phyloP scores from a whole-genome alignment of 2,888 invertebrate species.

The Scaptomyza caliginosa region DNA sequence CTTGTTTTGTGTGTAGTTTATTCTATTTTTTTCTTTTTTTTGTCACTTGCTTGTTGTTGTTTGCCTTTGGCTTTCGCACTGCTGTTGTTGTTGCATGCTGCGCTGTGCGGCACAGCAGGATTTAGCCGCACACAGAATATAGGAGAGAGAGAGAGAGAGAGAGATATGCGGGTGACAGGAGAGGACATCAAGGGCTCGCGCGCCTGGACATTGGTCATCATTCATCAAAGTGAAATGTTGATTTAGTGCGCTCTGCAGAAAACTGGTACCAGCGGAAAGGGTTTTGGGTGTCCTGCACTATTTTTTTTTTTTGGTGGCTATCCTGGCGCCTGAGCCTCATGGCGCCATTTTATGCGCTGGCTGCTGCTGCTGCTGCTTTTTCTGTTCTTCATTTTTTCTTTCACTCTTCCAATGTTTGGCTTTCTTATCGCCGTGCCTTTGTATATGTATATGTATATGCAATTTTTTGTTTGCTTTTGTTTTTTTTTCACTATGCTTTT shows the following conservation, averaged over 20 bases:
- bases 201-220: conserved; percentile 81
- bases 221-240: conserved; percentile 83
- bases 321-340: conserved; percentile 58
- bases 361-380: conserved; percentile 24
- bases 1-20: background rate
- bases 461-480: background rate
- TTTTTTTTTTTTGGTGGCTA: conserved; percentile 53
- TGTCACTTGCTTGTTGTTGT: conserved; percentile 7
- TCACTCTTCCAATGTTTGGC: background rate
- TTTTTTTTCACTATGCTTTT: conserved; percentile 4
- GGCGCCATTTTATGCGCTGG: conserved; percentile 64
- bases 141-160: background rate
- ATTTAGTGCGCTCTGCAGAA: conserved; percentile 74
- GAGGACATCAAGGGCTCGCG: conserved; percentile 55
- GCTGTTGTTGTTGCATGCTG: conserved; percentile 56
- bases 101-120: conserved; percentile 35
- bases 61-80: conserved; percentile 26
- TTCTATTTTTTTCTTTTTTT: background rate
- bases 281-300: conserved; percentile 34
- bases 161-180: conserved; percentile 21
- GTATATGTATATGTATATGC: background rate
- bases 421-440: conserved; percentile 18
- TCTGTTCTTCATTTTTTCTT: background rate
- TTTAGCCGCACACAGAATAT: background rate
- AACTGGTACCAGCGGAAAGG: conserved; percentile 1